A percentile compares a stretch with the other conserved stretches of the same genome.
These are phyloP conservation scores for Drosophila virilis DNA, from an alignment of 1,140 invertebrate species.

Conservation along the genomic window DNA sequence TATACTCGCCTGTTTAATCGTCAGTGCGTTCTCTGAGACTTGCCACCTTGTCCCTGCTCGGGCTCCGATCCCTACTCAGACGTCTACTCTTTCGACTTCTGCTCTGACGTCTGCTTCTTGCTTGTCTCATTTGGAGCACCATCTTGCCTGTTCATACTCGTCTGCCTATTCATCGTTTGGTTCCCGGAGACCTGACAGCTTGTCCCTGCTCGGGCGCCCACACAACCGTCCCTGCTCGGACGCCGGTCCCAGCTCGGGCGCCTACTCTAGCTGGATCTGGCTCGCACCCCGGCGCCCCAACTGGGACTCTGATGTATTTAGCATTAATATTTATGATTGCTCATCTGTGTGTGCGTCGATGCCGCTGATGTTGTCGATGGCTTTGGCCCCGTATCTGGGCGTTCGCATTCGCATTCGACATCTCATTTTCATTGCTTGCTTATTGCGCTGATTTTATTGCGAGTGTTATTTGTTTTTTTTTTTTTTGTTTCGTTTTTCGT, in stretches of 20 bases:
- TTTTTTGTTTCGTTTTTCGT: background rate
- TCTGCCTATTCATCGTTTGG: background rate
- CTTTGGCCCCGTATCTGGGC: constrained; percentile 4
- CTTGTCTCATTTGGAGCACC: too few species aligned
- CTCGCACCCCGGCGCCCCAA: background rate
- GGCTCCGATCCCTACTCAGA: too few species aligned
- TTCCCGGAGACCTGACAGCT: background rate
- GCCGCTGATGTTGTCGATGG: constrained; percentile 36
- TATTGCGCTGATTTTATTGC: constrained; percentile 81
- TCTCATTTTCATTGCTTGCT: constrained; percentile 69
- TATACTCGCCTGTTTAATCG: too few species aligned
- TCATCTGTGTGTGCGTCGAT: constrained; percentile 65
- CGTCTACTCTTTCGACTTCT: too few species aligned
- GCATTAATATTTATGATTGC: constrained; percentile 82
- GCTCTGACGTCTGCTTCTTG: too few species aligned
- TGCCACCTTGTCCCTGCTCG: too few species aligned
- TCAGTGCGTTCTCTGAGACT: too few species aligned
- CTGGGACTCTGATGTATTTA: constrained; percentile 62
- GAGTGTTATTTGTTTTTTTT: constrained; percentile 35
- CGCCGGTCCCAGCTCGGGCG: background rate
- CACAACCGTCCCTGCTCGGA: background rate
- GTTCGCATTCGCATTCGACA: constrained; percentile 33
- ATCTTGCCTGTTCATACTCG: background rate
- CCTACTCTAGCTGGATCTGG: background rate
- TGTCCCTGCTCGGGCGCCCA: background rate